A percentile compares a stretch with the other conserved stretches of the same genome.
Conservation (phyloP, 1,140 invertebrate genomes). For the Drosophila orena region DNA sequence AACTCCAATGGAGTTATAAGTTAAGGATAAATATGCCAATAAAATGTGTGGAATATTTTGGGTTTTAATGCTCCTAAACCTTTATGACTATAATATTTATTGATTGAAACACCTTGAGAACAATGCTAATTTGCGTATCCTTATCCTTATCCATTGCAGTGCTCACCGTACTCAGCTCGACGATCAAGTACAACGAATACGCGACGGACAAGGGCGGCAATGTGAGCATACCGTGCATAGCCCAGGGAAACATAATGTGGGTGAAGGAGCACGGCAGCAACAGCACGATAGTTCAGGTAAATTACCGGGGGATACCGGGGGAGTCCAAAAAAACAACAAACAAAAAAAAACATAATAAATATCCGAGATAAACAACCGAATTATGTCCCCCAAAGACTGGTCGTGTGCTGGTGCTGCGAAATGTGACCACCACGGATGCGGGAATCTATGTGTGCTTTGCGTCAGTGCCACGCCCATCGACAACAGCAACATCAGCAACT, state of each 20-base stretch:
- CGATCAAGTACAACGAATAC: conserved; percentile 84
- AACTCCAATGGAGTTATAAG: no score
- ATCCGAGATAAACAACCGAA: no score
- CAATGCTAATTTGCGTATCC: neutral
- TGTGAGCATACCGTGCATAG: conserved; percentile 81
- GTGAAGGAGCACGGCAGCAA: conserved; percentile 79
- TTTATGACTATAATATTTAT: no score
- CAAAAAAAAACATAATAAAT: neutral
- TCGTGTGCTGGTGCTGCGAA: conserved; percentile 69
- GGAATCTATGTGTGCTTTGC: conserved; percentile 83
- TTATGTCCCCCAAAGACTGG: conserved; percentile 60
- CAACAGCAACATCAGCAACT: conserved; percentile 44
- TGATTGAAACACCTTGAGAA: no score
- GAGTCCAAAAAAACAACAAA: neutral
- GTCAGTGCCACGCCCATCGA: conserved; percentile 46
- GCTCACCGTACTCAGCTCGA: conserved; percentile 81
- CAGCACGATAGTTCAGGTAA: conserved; percentile 78
- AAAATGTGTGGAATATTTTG: no score
- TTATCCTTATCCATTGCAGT: conserved; percentile 62
- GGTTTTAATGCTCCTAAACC: no score
- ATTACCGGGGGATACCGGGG: neutral
- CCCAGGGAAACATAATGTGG: conserved; percentile 80
- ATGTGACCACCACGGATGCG: conserved; percentile 71
- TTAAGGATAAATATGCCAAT: no score
- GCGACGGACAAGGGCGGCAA: conserved; percentile 81